Evolutionary conservation across 2,888 invertebrate genomes (phyloP).

Genomic region (Tenthredo distinguenda): DNA sequence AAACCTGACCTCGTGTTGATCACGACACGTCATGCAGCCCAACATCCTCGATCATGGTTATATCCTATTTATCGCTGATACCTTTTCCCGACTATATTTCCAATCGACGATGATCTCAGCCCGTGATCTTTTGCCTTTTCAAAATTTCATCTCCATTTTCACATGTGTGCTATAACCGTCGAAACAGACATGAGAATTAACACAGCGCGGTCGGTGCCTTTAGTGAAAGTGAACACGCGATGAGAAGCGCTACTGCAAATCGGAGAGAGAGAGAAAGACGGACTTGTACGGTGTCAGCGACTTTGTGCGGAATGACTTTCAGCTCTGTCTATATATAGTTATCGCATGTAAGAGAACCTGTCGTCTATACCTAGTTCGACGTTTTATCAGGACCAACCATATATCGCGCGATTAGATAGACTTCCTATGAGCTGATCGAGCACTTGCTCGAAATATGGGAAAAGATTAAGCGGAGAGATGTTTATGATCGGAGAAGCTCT

Average conservation of each 20-base stretch:
- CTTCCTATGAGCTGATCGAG: not conserved
- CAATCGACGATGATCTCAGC: not conserved
- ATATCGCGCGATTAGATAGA: not conserved
- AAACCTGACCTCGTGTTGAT: constrained; percentile 24
- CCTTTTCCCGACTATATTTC: not conserved
- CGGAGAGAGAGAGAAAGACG: not conserved
- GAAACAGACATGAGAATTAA: constrained; percentile 6
- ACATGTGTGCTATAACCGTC: not conserved
- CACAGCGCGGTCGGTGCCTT: not conserved
- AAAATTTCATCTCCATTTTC: not conserved
- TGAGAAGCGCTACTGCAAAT: constrained; percentile 30
- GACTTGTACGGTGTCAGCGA: constrained; percentile 35
- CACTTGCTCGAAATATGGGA: not conserved
- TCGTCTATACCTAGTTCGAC: not conserved
- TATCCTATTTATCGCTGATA: not conserved
- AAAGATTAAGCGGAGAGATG: not conserved
- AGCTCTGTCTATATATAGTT: not conserved
- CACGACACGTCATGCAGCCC: not conserved
- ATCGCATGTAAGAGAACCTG: constrained; percentile 1
- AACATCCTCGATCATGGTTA: constrained; percentile 16
- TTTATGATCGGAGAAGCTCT: not conserved
- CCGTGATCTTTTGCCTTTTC: not conserved
- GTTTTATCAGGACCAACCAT: not conserved
- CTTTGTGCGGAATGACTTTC: not conserved
- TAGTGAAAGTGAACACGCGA: constrained; percentile 45